A percentile compares a stretch with the other conserved stretches of the same genome.
Evolutionary conservation across 1,140 invertebrate genomes (phyloP).

Genomic region (Trichonephila clavata): DNA sequence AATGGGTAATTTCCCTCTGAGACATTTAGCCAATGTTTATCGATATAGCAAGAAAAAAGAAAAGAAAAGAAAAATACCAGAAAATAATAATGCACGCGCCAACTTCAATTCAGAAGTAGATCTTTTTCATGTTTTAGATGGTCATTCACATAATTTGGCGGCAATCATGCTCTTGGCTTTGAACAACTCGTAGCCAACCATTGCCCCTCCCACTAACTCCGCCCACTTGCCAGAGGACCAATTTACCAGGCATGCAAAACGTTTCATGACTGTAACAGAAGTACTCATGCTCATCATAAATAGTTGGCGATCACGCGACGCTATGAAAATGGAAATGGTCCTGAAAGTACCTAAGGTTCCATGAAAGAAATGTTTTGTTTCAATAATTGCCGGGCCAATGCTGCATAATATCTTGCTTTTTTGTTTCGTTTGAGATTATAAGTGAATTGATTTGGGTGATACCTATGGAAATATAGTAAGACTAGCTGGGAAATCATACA

Average conservation of each 20-base stretch:
- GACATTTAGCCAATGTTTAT: background rate
- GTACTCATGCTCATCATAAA: constrained; percentile 44
- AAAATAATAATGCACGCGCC: background rate
- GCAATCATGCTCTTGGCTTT: constrained; percentile 21
- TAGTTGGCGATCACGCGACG: constrained; percentile 18
- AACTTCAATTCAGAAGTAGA: constrained; percentile 25
- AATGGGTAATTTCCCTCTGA: background rate
- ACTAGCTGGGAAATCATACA: no score
- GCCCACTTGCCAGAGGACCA: background rate
- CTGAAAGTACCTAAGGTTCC: background rate
- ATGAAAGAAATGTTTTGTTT: constrained; percentile 10
- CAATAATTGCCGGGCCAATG: background rate
- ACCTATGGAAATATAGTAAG: background rate
- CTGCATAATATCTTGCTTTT: background rate
- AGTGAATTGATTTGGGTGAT: background rate
- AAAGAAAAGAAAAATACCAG: no score
- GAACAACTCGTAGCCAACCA: constrained; percentile 33
- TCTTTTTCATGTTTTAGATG: background rate
- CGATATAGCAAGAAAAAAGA: background rate
- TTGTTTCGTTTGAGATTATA: background rate
- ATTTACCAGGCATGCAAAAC: constrained; percentile 1
- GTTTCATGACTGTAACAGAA: constrained; percentile 17
- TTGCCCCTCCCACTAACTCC: constrained; percentile 2
- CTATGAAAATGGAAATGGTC: background rate
- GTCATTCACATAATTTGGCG: background rate